Percentiles rank a stretch among this genome's conserved stretches.
Conservation (phyloP, 2,888 invertebrate species). For the Patella ulyssiponensis region DNA sequence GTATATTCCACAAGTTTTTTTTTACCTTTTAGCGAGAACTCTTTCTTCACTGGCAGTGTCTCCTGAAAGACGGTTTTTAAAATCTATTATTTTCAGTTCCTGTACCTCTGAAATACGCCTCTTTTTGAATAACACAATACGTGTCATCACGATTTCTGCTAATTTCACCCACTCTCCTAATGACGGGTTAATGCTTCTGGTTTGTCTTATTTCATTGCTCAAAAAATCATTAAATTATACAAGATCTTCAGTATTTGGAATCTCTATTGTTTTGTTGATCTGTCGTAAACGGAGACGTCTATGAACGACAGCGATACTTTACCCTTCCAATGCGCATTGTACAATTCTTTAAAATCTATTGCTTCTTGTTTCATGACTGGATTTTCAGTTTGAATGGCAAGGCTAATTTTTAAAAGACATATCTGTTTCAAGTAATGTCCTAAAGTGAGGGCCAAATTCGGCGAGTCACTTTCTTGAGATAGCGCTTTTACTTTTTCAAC, state of each 20-base stretch:
- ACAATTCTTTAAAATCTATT: slow-evolving; percentile 21
- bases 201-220: neutral
- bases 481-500: slow-evolving; percentile 25
- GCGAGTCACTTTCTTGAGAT: slow-evolving; percentile 20
- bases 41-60: neutral
- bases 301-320: slow-evolving; percentile 27
- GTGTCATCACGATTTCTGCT: neutral
- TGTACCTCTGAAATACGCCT: neutral
- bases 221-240: slow-evolving; percentile 16
- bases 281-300: slow-evolving; percentile 16
- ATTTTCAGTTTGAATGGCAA: slow-evolving; percentile 12
- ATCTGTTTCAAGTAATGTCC: slow-evolving; percentile 14
- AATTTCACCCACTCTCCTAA: neutral
- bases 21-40: too few relatives aligned
- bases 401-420: slow-evolving; percentile 24
- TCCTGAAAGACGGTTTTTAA: neutral
- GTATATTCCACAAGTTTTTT: too few relatives aligned
- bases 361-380: slow-evolving; percentile 15
- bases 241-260: slow-evolving; percentile 25
- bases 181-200: neutral
- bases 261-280: slow-evolving; percentile 22
- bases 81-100: neutral
- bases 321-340: slow-evolving; percentile 26
- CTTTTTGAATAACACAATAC: neutral
- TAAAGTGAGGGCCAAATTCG: slow-evolving; percentile 21